A percentile compares a stretch with the other conserved stretches of the same genome.
These are phyloP conservation scores for Nothobranchius kuhntae DNA, from an alignment of 2,113 vertebrate genomes.

Conservation along the genomic window DNA sequence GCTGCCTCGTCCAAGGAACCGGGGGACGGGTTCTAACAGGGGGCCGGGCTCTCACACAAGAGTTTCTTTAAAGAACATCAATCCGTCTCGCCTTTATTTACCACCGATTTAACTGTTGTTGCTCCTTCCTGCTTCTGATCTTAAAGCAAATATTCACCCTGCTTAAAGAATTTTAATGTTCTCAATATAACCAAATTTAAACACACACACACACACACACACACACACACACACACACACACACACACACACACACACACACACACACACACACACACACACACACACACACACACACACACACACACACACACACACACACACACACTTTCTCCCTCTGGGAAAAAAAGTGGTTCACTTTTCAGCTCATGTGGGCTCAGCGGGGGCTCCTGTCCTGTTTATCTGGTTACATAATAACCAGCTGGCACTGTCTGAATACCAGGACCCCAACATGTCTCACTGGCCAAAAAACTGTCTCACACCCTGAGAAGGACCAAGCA, in stretches of 20 bases:
- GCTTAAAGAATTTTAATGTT: background rate
- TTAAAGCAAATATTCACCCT: background rate
- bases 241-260: no score
- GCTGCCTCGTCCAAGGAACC: constrained; percentile 43
- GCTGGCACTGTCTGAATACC: constrained; percentile 58
- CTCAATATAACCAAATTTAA: background rate
- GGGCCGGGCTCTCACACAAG: constrained; percentile 47
- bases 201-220: background rate
- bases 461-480: constrained; percentile 18
- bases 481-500: constrained; percentile 1
- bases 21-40: constrained; percentile 50
- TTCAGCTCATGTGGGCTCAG: constrained; percentile 21
- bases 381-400: constrained; percentile 45
- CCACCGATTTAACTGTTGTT: background rate
- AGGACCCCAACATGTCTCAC: constrained; percentile 31
- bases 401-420: constrained; percentile 61
- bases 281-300: background rate
- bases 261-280: no score
- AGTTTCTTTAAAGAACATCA: background rate
- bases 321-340: constrained; percentile 2
- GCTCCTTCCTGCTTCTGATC: no score
- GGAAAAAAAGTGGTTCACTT: constrained; percentile 15
- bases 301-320: background rate
- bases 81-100: background rate
- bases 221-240: no score